Evolutionary conservation across 2,113 vertebrate species (phyloP).

Genomic region (Phyllopteryx taeniolatus): DNA sequence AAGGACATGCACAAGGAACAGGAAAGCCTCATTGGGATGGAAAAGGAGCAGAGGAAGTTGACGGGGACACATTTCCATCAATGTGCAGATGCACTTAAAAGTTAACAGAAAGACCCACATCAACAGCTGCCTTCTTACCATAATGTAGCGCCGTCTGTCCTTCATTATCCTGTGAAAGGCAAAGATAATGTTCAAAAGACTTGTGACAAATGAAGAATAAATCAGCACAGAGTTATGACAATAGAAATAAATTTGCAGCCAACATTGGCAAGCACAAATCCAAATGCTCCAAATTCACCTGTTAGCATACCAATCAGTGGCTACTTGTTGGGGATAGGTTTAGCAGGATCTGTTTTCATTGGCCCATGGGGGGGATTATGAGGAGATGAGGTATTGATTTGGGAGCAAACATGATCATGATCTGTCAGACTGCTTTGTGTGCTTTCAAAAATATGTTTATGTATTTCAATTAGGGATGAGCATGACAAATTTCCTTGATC

Average conservation of each 20-base stretch:
- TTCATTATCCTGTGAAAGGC: constrained; percentile 86
- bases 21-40: constrained; percentile 36
- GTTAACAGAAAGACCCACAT: constrained; percentile 1
- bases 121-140: constrained; percentile 78
- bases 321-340: constrained; percentile 7
- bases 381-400: constrained; percentile 66
- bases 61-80: background rate
- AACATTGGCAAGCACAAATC: background rate
- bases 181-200: constrained; percentile 44
- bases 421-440: background rate
- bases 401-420: constrained; percentile 23
- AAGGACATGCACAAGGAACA: constrained; percentile 15
- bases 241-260: constrained; percentile 2
- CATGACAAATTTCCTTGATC: too few species aligned
- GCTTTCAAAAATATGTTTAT: background rate
- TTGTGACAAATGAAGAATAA: constrained; percentile 23
- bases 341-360: constrained; percentile 14
- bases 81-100: background rate
- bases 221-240: constrained; percentile 11
- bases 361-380: constrained; percentile 38
- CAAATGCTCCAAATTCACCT: constrained; percentile 26
- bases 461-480: background rate
- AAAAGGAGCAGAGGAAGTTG: constrained; percentile 28
- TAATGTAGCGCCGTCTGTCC: constrained; percentile 97
- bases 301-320: constrained; percentile 19